Base-by-base conservation (phyloP, 2,797 vertebrate species). In the Crocidura indochinensis region DNA sequence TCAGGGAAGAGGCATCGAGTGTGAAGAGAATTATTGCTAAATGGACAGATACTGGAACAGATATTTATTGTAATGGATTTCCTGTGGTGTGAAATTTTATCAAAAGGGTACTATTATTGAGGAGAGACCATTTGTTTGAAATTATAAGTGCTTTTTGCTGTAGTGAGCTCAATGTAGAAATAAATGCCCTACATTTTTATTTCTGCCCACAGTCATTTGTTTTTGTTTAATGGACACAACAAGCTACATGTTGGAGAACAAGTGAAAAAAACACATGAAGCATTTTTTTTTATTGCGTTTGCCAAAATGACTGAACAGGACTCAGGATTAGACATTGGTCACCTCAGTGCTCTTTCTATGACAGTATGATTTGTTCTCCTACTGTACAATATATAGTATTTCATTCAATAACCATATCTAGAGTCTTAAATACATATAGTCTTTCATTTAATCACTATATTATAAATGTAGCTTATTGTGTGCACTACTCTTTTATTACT, bases 31-130 rank as follows among this genome's bases (percentile, higher is more conserved):
- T 89, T 90, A 94, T 84, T 93, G 88, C 94, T 95, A 92, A 93
- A 91, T 95, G 94, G 94, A 93, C 84, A 95, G 90, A 96, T 73
- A 90, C 71, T 94, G 71, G 78, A 96, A 92, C 84, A 95, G 83
- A 96, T 95, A 92, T 84, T 96, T 96, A 94, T 94, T 95, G 74
- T 95, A 95, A 96, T 95, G 91, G 95, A 95, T 95, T 96, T 95
- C 94, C 91, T 94, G 84, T 84, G 84, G 95, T 84, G 94, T 87
- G 75, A 96, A 96, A 94, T 95, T 94, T 95, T 95, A 94, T 87
- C 93, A 88, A 91, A 95, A 93, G 71, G 83, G 71, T 78, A 90
- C 85, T 83, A 51, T 90, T 91, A 94, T 85, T 51, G 17, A 60
- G 51, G 62, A 94, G 60, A 95, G 74, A 93, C 79, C 77, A 96